Conservation (phyloP, 1,140 invertebrate species). For the Cyclina sinensis region DNA sequence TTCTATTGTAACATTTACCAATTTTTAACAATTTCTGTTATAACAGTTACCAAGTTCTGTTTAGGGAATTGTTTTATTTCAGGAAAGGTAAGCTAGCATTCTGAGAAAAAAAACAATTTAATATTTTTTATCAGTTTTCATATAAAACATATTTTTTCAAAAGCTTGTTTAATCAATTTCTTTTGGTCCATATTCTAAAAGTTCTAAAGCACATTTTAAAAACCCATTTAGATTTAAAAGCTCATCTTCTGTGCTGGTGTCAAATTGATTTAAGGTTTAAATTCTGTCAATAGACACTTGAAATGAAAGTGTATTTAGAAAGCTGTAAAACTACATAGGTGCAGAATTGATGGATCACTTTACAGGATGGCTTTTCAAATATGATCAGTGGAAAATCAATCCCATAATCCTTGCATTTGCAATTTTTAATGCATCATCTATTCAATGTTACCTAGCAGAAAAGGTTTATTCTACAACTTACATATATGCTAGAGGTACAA, state of each 20-base stretch:
- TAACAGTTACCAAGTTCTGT: no score
- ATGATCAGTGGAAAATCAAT: slow-evolving; percentile 10
- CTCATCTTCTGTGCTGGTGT: not conserved
- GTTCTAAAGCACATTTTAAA: not conserved
- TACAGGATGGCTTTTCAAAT: slow-evolving; percentile 14
- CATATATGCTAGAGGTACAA: slow-evolving; percentile 9
- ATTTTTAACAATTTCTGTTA: no score
- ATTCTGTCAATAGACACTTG: slow-evolving; percentile 9
- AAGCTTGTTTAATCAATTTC: no score
- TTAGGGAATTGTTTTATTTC: no score
- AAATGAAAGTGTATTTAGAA: not conserved
- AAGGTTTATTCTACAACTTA: not conserved
- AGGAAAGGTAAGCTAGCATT: no score
- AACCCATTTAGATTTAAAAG: not conserved
- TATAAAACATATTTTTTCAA: no score
- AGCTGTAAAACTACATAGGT: not conserved
- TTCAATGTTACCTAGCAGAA: not conserved
- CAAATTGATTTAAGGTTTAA: slow-evolving; percentile 15
- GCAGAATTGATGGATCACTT: slow-evolving; percentile 16
- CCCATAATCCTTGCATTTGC: slow-evolving; percentile 14
- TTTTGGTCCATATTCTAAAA: not conserved
- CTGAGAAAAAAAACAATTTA: no score
- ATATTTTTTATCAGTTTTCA: no score
- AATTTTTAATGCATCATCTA: slow-evolving; percentile 16
- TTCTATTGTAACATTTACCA: no score